A percentile compares a stretch with the other conserved stretches of the same genome.
These are phyloP conservation scores for Drosophila nigrodunni DNA, from an alignment of 1,140 invertebrate genomes.

Conservation along the genomic window DNA sequence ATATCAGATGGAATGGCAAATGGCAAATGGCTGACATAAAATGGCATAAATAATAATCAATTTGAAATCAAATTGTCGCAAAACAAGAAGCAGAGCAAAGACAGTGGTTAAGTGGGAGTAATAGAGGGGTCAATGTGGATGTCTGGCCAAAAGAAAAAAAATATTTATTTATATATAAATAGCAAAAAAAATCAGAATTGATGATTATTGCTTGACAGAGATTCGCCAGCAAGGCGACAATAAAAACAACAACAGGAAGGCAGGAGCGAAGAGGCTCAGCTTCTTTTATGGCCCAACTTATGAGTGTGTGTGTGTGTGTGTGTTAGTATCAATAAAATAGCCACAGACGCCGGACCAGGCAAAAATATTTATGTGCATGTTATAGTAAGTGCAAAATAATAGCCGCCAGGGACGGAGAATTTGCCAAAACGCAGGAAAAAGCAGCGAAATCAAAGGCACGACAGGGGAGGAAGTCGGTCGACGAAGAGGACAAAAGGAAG, in stretches of 20 bases:
- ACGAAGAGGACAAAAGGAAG: conserved; percentile 2
- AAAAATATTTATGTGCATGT: conserved; percentile 84
- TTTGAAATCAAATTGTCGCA: conserved; percentile 77
- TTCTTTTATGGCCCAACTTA: conserved; percentile 57
- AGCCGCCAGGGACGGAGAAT: conserved; percentile 56
- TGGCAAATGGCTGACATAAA: conserved; percentile 42
- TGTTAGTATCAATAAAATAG: conserved; percentile 84
- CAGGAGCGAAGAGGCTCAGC: conserved; percentile 36
- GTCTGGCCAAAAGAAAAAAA: neutral
- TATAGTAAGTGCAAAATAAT: conserved; percentile 85
- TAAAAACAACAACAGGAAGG: conserved; percentile 59
- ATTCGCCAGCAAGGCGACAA: conserved; percentile 72
- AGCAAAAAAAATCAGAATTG: conserved; percentile 76
- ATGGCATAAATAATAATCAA: conserved; percentile 84
- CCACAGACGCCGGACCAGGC: conserved; percentile 58
- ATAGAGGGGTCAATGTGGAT: neutral
- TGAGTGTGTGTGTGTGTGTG: conserved; percentile 40
- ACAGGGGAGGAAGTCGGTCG: neutral
- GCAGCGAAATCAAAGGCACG: neutral
- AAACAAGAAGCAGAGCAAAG: neutral
- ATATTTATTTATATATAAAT: too few species aligned
- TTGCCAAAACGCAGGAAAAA: neutral
- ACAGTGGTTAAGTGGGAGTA: neutral
- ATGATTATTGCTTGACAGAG: conserved; percentile 84
- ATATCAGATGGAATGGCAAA: conserved; percentile 16